A percentile compares a stretch with the other conserved stretches of the same genome.
phyloP scores from a whole-genome alignment of 2,888 invertebrate species.

The Rhagium mordax region DNA sequence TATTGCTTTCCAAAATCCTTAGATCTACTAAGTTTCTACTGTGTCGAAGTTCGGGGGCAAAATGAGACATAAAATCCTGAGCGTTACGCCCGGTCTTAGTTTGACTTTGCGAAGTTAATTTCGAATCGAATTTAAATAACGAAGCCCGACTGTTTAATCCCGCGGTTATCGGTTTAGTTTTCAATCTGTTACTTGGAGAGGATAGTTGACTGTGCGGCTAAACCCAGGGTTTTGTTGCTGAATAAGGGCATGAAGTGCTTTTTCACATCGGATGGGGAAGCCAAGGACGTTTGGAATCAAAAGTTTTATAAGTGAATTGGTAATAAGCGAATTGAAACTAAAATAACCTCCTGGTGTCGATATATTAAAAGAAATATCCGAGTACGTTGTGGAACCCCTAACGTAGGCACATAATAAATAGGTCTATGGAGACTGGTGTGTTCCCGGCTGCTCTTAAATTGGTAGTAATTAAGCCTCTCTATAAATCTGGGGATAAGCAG shows the following conservation, averaged over 20 bases:
- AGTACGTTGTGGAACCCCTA: too few species aligned
- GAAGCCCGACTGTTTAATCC: conserved; percentile 18
- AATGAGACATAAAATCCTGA: conserved; percentile 24
- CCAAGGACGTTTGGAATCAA: too few species aligned
- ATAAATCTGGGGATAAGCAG: too few species aligned
- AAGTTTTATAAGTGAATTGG: too few species aligned
- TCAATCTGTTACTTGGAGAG: not conserved
- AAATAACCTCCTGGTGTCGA: too few species aligned
- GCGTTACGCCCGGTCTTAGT: not conserved
- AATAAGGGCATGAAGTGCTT: not conserved
- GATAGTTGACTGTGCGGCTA: not conserved
- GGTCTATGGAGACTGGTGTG: too few species aligned
- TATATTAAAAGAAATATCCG: too few species aligned
- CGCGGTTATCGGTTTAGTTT: not conserved
- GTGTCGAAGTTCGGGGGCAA: not conserved
- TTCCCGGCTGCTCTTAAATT: too few species aligned
- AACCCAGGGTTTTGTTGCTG: not conserved
- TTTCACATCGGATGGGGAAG: not conserved
- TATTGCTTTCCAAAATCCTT: conserved; percentile 46
- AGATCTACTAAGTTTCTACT: conserved; percentile 20
- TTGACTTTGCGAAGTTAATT: conserved; percentile 23
- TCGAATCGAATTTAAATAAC: conserved; percentile 26
- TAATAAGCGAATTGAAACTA: too few species aligned
- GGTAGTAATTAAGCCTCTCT: too few species aligned
- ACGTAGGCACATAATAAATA: too few species aligned